A percentile compares a stretch with the other conserved stretches of the same genome.
Conservation (phyloP, 2,888 invertebrate genomes). For the Drosophila picticornis region DNA sequence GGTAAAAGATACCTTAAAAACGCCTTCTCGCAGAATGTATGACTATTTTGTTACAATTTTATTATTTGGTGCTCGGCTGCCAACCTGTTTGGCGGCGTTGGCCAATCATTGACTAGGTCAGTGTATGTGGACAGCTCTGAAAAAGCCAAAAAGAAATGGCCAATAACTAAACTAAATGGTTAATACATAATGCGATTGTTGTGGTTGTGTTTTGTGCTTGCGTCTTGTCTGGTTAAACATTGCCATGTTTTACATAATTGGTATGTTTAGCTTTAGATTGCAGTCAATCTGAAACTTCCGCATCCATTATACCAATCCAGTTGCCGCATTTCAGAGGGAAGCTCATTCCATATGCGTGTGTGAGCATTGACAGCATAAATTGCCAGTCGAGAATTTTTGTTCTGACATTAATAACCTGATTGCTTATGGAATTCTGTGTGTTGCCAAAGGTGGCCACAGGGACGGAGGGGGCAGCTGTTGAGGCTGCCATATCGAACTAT, state of each 20-base stretch:
- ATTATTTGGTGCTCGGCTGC: constrained; percentile 16
- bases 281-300: constrained; percentile 54
- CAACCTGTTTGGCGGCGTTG: constrained; percentile 52
- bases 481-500: constrained; percentile 21
- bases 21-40: neutral
- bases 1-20: neutral
- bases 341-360: constrained; percentile 68
- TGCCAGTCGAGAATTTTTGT: constrained; percentile 58
- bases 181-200: constrained; percentile 3
- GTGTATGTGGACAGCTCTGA: constrained; percentile 39
- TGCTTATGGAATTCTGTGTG: constrained; percentile 46
- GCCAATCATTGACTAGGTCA: constrained; percentile 61
- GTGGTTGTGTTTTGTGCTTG: constrained; percentile 20
- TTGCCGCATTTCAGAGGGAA: constrained; percentile 26
- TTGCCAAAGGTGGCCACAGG: neutral
- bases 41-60: neutral
- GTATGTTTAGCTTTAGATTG: constrained; percentile 37
- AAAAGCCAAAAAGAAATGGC: constrained; percentile 41
- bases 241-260: constrained; percentile 40
- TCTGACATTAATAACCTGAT: constrained; percentile 65
- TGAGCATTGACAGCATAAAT: constrained; percentile 61
- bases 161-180: constrained; percentile 9
- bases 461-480: neutral
- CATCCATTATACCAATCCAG: constrained; percentile 23
- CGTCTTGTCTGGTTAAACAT: constrained; percentile 1